Percentiles rank a stretch among this genome's conserved stretches.
phyloP scores from a whole-genome alignment of 2,113 vertebrate species.

The Macquaria australasica region DNA sequence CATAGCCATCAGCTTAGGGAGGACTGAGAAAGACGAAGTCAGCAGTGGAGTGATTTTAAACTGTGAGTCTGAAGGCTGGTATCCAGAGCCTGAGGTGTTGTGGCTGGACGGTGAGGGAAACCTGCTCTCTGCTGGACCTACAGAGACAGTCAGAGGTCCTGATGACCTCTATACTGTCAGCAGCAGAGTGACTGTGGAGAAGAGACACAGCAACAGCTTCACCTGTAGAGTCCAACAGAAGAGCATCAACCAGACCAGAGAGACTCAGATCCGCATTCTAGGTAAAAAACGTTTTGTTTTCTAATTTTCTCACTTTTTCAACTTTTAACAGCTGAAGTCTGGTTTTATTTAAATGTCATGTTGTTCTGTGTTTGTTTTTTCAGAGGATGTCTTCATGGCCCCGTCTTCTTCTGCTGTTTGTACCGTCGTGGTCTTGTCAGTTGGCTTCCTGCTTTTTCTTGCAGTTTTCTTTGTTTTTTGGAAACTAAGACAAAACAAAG shows the following conservation, averaged over 20 bases:
- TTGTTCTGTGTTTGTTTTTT: background rate
- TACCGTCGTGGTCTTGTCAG: background rate
- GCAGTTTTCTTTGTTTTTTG: background rate
- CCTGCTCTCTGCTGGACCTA: background rate
- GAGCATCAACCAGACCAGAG: background rate
- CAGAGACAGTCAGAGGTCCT: slow-evolving; percentile 2
- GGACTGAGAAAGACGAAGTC: no score
- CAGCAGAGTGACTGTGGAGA: slow-evolving; percentile 9
- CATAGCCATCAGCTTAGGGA: no score
- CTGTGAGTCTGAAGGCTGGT: background rate
- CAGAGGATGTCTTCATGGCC: background rate
- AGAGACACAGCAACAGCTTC: background rate
- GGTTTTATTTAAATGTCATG: background rate
- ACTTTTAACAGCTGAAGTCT: background rate
- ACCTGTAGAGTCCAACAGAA: slow-evolving; percentile 12
- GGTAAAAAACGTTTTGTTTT: background rate
- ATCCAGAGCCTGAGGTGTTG: no score
- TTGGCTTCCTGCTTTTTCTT: background rate
- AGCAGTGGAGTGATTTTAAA: background rate
- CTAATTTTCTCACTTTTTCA: background rate
- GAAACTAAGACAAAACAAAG: background rate
- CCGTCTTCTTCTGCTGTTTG: background rate
- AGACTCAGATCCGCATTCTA: background rate
- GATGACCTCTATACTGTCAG: background rate
- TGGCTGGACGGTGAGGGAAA: background rate